phyloP scores from a whole-genome alignment of 2,797 vertebrate species.

The Typhlichthys subterraneus region DNA sequence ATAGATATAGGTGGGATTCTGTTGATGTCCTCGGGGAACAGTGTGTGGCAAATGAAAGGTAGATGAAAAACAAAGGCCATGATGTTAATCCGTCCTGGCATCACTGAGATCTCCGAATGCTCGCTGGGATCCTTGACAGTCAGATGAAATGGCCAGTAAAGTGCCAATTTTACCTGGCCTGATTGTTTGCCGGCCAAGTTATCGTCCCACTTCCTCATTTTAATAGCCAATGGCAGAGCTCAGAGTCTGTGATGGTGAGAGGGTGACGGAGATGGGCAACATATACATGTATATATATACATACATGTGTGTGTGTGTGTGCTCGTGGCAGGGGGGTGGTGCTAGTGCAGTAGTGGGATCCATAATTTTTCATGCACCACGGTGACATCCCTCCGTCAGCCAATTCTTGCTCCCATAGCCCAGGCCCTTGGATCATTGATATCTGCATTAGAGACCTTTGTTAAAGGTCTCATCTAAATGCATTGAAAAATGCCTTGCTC shows the following conservation, averaged over 20 bases:
- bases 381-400: slow-evolving; percentile 82
- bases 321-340: slow-evolving; percentile 14
- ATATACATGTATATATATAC: not conserved
- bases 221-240: slow-evolving; percentile 58
- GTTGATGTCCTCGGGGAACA: slow-evolving; percentile 52
- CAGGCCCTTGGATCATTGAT: slow-evolving; percentile 81
- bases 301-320: slow-evolving; percentile 1
- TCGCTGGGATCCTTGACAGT: slow-evolving; percentile 57
- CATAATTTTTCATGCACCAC: slow-evolving; percentile 82
- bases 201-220: slow-evolving; percentile 62
- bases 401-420: slow-evolving; percentile 78
- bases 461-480: slow-evolving; percentile 88
- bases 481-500: slow-evolving; percentile 81
- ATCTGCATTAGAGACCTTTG: slow-evolving; percentile 85
- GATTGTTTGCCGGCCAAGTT: slow-evolving; percentile 66
- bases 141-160: slow-evolving; percentile 68
- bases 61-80: slow-evolving; percentile 69
- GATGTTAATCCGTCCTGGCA: slow-evolving; percentile 73
- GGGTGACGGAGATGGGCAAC: not conserved
- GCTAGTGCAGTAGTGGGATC: slow-evolving; percentile 63
- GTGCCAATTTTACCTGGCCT: slow-evolving; percentile 72
- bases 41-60: slow-evolving; percentile 57
- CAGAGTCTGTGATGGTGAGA: slow-evolving; percentile 19
- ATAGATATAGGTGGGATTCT: slow-evolving; percentile 66
- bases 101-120: slow-evolving; percentile 60